Percentiles rank a stretch among this genome's conserved stretches.
These are phyloP conservation scores for Caenorhabditis auriculariae DNA, from an alignment of 2,888 invertebrate species.

Conservation along the genomic window DNA sequence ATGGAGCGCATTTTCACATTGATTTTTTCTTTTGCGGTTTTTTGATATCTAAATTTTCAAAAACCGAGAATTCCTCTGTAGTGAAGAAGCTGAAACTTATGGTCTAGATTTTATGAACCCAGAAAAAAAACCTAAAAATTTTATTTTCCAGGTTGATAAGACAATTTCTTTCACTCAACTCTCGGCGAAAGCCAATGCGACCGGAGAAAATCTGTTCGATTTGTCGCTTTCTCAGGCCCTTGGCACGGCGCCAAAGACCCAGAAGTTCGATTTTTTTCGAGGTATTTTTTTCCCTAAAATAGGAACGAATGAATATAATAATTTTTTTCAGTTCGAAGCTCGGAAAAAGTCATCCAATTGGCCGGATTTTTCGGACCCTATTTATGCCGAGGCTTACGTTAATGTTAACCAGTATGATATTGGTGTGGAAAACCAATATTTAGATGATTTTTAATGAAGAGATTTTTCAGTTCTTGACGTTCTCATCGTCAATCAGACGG, in stretches of 20 bases:
- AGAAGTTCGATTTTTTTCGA: slow-evolving; percentile 66
- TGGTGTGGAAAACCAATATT: slow-evolving; percentile 9
- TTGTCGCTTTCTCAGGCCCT: slow-evolving; percentile 78
- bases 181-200: slow-evolving; percentile 65
- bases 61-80: too few relatives aligned
- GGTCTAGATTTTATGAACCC: not conserved
- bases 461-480: slow-evolving; percentile 80
- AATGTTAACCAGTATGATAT: slow-evolving; percentile 82
- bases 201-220: slow-evolving; percentile 82
- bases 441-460: not conserved
- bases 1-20: too few relatives aligned
- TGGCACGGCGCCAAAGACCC: slow-evolving; percentile 60
- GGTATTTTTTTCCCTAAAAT: not conserved
- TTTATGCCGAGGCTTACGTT: slow-evolving; percentile 99
- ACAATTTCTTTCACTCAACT: slow-evolving; percentile 82
- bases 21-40: slow-evolving; percentile 12
- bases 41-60: slow-evolving; percentile 1
- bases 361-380: slow-evolving; percentile 99
- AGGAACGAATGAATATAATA: not conserved
- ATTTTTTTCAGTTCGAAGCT: slow-evolving; percentile 32
- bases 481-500: slow-evolving; percentile 94
- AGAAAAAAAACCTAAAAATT: not conserved
- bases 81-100: too few relatives aligned
- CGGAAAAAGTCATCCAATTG: slow-evolving; percentile 78
- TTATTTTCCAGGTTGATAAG: slow-evolving; percentile 76